Evolutionary conservation across 1,140 invertebrate species (phyloP).

Genomic region (Himalopsyche phryganea): DNA sequence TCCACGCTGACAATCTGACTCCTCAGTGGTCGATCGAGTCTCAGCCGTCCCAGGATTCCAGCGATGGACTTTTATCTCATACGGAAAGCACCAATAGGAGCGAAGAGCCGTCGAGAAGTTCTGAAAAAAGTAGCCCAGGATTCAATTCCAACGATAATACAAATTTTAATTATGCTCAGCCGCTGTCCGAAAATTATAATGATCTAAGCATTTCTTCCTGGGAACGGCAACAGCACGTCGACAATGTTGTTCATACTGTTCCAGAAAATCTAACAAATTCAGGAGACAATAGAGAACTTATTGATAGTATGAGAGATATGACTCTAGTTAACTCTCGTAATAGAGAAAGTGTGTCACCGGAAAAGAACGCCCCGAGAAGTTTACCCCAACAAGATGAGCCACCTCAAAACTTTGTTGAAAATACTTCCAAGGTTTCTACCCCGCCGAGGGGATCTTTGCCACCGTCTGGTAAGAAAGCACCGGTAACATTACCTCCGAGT

Average conservation of each 20-base stretch:
- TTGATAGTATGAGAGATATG: slow-evolving; percentile 19
- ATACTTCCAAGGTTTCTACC: slow-evolving; percentile 1
- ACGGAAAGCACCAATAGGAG: slow-evolving; percentile 57
- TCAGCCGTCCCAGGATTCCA: slow-evolving; percentile 59
- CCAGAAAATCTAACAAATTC: slow-evolving; percentile 2
- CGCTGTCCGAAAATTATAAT: slow-evolving; percentile 6
- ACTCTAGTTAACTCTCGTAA: slow-evolving; percentile 7
- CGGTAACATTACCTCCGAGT: slow-evolving; percentile 23
- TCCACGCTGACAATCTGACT: slow-evolving; percentile 50
- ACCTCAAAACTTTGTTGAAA: not conserved
- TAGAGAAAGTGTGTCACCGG: slow-evolving; percentile 25
- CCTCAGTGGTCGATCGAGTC: slow-evolving; percentile 61
- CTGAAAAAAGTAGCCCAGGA: slow-evolving; percentile 48
- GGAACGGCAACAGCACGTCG: slow-evolving; percentile 5
- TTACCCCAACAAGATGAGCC: slow-evolving; percentile 3
- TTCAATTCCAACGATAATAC: slow-evolving; percentile 42
- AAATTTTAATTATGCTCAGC: slow-evolving; percentile 38
- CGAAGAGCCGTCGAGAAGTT: slow-evolving; percentile 56
- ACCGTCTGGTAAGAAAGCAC: slow-evolving; percentile 5
- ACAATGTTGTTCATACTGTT: slow-evolving; percentile 5
- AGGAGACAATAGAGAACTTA: slow-evolving; percentile 22
- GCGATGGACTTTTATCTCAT: slow-evolving; percentile 52
- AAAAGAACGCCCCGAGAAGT: slow-evolving; percentile 10
- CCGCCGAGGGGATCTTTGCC: slow-evolving; percentile 7
- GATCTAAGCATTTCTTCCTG: slow-evolving; percentile 3